A percentile compares a stretch with the other conserved stretches of the same genome.
These are phyloP conservation scores for Ranitomeya imitator DNA, from an alignment of 2,113 vertebrate species.

Conservation along the genomic window DNA sequence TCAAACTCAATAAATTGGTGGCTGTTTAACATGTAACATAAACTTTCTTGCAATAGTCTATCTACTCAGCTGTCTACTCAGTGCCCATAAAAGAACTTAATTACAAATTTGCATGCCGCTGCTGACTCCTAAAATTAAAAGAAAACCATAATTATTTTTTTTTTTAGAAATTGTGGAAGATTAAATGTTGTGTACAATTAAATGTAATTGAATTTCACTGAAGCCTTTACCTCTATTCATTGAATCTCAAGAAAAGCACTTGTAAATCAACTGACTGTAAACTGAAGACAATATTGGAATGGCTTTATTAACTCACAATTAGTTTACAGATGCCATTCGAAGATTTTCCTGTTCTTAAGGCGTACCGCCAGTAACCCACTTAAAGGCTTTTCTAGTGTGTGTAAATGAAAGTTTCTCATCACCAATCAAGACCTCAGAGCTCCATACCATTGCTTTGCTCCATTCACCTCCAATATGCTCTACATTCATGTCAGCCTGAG, in stretches of 20 bases:
- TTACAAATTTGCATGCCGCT: neutral
- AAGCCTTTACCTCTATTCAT: conserved; percentile 9
- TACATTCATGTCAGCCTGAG: neutral
- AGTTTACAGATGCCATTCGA: neutral
- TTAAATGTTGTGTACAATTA: conserved; percentile 28
- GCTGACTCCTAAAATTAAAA: conserved; percentile 14
- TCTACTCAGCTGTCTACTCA: neutral
- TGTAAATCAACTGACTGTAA: conserved; percentile 12
- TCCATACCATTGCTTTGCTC: neutral
- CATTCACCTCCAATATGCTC: neutral
- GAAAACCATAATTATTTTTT: neutral
- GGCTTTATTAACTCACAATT: conserved; percentile 17
- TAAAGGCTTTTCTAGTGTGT: neutral
- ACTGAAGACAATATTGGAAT: neutral
- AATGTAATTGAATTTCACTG: conserved; percentile 10
- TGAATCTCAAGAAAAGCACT: neutral
- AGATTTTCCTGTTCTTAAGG: neutral
- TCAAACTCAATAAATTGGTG: conserved; percentile 15
- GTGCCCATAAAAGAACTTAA: neutral
- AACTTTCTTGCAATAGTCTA: neutral
- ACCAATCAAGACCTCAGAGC: neutral
- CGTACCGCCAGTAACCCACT: neutral
- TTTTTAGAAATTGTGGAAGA: conserved; percentile 5
- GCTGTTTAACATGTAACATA: conserved; percentile 7
- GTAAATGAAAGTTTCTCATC: neutral